Evolutionary conservation across 2,113 vertebrate species (phyloP).

Genomic region (Podarcis raffonei): DNA sequence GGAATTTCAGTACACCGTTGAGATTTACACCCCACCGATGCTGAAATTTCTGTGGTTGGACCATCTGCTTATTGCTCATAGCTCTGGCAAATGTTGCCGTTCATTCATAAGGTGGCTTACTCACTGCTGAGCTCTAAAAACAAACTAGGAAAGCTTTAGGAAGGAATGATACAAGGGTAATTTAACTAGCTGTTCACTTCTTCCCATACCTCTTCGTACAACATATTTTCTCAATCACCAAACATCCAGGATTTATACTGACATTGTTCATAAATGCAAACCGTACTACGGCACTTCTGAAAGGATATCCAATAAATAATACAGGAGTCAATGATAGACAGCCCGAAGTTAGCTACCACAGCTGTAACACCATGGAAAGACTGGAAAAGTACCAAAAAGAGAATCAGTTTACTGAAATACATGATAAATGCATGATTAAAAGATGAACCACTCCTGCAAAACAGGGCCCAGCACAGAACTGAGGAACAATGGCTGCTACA

Average conservation of each 20-base stretch:
- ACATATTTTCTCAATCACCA: neutral
- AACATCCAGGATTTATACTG: conserved; percentile 11
- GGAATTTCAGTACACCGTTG: neutral
- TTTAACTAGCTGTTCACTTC: neutral
- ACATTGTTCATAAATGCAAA: neutral
- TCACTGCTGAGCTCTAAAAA: neutral
- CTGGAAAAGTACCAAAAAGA: conserved; percentile 76
- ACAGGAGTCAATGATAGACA: conserved; percentile 93
- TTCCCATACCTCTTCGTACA: neutral
- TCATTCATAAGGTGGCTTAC: neutral
- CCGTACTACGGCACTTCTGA: conserved; percentile 56
- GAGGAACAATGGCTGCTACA: neutral
- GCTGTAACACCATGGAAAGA: conserved; percentile 88
- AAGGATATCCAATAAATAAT: conserved; percentile 99
- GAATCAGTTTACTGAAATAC: conserved; percentile 19
- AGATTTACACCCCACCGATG: neutral
- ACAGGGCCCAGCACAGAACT: neutral
- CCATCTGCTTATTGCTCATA: neutral
- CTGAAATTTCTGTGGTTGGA: neutral
- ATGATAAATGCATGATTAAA: neutral
- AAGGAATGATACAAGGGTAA: neutral
- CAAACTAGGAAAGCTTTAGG: neutral
- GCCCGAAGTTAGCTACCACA: conserved; percentile 86
- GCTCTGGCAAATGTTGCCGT: neutral
- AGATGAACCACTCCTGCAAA: neutral